phyloP scores from a whole-genome alignment of 1,140 invertebrate genomes.

The Cydia pomonella region DNA sequence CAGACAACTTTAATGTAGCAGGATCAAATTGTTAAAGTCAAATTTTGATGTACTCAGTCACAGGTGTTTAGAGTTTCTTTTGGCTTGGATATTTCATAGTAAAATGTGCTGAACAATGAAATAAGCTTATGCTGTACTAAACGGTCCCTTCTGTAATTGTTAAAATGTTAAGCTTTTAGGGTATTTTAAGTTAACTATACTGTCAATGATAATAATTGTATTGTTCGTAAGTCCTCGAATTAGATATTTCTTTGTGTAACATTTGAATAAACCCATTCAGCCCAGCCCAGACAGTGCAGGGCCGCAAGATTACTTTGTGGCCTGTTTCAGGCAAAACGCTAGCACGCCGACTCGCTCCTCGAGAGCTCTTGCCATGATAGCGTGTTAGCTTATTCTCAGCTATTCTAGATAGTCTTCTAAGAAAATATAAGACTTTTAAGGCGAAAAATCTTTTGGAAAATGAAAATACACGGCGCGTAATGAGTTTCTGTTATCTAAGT shows the following conservation, averaged over 20 bases:
- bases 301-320: conserved; percentile 12
- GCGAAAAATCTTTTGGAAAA: neutral
- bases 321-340: conserved; percentile 13
- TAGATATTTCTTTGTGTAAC: neutral
- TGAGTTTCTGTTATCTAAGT: neutral
- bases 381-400: conserved; percentile 28
- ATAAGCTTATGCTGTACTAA: too few species aligned
- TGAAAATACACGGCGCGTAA: neutral
- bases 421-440: conserved; percentile 13
- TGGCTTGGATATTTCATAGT: too few species aligned
- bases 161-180: too few species aligned
- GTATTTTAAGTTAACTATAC: too few species aligned
- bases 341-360: neutral
- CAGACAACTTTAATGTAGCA: too few species aligned
- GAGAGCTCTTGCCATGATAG: conserved; percentile 19
- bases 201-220: neutral
- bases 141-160: too few species aligned
- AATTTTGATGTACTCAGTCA: too few species aligned
- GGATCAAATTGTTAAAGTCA: too few species aligned
- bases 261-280: conserved; percentile 20
- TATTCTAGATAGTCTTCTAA: conserved; percentile 11
- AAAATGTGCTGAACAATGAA: too few species aligned
- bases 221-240: neutral
- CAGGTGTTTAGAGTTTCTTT: too few species aligned
- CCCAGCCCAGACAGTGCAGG: neutral